Evolutionary conservation across 1,140 invertebrate genomes (phyloP), one percentile per base, ranked within the genome.

Genomic region (Patella vulgata): DNA sequence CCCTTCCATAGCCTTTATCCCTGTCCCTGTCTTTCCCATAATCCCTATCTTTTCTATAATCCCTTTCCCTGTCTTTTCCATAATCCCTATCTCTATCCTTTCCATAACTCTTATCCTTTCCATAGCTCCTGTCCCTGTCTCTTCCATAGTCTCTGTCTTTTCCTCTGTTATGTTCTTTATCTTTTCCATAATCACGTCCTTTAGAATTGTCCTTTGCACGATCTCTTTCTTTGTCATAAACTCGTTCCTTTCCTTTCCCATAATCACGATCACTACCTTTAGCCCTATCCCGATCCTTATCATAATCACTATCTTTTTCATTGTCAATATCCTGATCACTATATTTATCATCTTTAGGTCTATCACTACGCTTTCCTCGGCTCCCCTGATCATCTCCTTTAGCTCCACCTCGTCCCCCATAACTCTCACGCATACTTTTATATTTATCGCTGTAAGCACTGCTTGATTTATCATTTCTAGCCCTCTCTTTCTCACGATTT

Each of bases 401-500:
- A 8, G 17, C 27, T 23, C 12, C 31, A n/a, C 19, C 46, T 51
- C 52, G 17, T 51, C 42, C 33, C 31, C 40, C 33, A 36, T 36
- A n/a, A n/a, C 33, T 14, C 5, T 36, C 33, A 8, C 33, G 33
- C 5, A 5, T 36, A 36, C 6, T 8, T 36, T 36, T 36, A 36
- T 5, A 36, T 5, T 14, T 36, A 36, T 36, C 14, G 33, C 14
- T n/a, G n/a, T n/a, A n/a, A n/a, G n/a, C n/a, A n/a, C n/a, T n/a
- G n/a, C n/a, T n/a, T n/a, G n/a, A 36, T 47, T 63, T 68, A 46
- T 55, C 63, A 36, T 68, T 57, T 48, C 59, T 66, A 4, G 43
- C 64, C 27, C 36, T 39, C 14, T 68, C 66, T 57, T 55, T 60
- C 28, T 69, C 66, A 9, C 52, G 44, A 23, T 69, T 59, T 51